Base-by-base conservation (phyloP, 2,888 invertebrate species). In the Bombylius discolor region DNA sequence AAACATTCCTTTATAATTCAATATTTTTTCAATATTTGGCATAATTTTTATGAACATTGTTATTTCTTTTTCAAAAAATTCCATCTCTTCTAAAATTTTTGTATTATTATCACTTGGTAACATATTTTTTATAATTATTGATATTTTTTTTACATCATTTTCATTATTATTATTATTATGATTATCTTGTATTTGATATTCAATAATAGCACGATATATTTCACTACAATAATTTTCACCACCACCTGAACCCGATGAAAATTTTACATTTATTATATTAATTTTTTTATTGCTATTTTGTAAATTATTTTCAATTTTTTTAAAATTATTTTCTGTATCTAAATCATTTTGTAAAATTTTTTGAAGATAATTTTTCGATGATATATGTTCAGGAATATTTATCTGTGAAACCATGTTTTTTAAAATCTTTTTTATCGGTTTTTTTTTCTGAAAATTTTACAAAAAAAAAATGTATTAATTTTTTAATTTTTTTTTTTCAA, bases 171-270 rank as follows among this genome's bases (percentile, higher is more conserved):
- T 36, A 36, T 36, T 36, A 36, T 36, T 4, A 9, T 8, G 9
- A 36, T 36, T 4, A 36, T 36, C 9, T 42, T 11, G 11, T 11
- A 42, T 11, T 42, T 42, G 8, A 42, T 42, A 42, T 11, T 42
- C 39, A 45, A 45, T 14, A n/a, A 14, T n/a, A 11, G 67, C 69
- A 4, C 72, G 65, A 60, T 73, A 73, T 54, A 73, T 73, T 49
- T 69, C 68, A 50, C 72, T 73, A 60, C 70, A 69, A 55, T 73
- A 73, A 51, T 73, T 73, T 54, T 73, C 73, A 13, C 72, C 72
- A 4, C 69, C 70, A 11, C 66, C 66, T 49, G 63, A 67, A 1
- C 70, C 65, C 42, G 69, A 67, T 45, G 66, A 63, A 52, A 73
- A 69, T 44, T 63, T 62, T 13, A 73, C 67, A 58, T 67, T 66